These are phyloP conservation scores for Prionace glauca DNA, from an alignment of 2,797 vertebrate genomes.

Conservation along the genomic window DNA sequence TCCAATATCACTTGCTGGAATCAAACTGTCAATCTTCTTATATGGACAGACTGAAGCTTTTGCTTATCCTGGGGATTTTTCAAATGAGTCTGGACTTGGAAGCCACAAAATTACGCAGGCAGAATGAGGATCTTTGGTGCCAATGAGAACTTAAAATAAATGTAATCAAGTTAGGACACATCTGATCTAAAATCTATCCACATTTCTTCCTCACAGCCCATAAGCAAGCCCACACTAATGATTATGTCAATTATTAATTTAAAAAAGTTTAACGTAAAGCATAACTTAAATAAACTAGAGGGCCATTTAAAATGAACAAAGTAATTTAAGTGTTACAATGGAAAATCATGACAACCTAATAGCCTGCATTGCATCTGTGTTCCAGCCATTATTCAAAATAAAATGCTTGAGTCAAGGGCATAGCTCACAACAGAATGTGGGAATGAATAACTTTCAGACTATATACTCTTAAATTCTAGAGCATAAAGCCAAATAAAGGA, in stretches of 20 bases:
- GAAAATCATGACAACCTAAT: background rate
- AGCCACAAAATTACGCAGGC: background rate
- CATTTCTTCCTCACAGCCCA: background rate
- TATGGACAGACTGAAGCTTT: background rate
- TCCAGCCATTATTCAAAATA: background rate
- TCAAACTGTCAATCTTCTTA: background rate
- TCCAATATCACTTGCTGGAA: background rate
- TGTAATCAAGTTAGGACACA: too few species aligned
- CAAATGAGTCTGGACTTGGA: background rate
- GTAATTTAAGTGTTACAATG: background rate
- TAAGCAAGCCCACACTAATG: too few species aligned
- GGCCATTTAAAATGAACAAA: background rate
- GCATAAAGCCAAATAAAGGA: background rate
- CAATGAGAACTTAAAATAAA: background rate
- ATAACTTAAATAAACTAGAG: background rate
- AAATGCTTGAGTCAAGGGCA: background rate
- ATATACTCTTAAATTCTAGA: background rate
- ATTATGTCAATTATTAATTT: background rate
- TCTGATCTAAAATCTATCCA: background rate
- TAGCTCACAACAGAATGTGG: background rate
- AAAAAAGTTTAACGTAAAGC: background rate
- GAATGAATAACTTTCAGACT: background rate
- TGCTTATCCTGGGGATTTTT: background rate
- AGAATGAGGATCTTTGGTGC: background rate
- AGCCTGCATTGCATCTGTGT: background rate